Evolutionary conservation across 2,888 invertebrate genomes (phyloP), one percentile per base, ranked within the genome.

Genomic region (Mythimna ferrago): DNA sequence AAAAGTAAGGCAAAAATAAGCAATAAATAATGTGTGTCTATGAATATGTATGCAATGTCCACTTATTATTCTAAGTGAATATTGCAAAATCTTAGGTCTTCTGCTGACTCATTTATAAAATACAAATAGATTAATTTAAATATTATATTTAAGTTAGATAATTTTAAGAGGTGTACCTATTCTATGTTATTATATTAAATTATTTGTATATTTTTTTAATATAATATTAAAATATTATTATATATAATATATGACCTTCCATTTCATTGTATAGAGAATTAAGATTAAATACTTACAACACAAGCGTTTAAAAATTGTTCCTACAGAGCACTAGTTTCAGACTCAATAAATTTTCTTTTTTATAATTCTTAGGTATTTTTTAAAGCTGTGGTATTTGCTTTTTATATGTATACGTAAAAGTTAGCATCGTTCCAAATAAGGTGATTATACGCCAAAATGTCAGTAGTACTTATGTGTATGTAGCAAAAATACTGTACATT

Each of bases 401-500:
- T 48, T 69, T 38, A 48, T 60, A 66, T 62, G 11, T 68, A 62
- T 26, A 68, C 4, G 14, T 71, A 71, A 70, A 62, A 64, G 61
- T 38, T 79, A 73, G 54, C 44, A 35, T 76, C 60, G 77, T 85
- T 83, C 41, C 61, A 79, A 70, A 66, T 70, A 71, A 32, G 78
- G 79, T 78, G 76, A 78, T 73, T 81, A 63, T 78, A 83, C 80
- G 87, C 85, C 87, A 88, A 87, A 67, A 80, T 78, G 76, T 87
- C 72, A 67, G 77, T 87, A 87, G 87, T 68, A 79, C 67, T 66
- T 75, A 73, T 83, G 75, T 85, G 81, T 89, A 85, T 86, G 80
- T 85, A 86, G 86, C 75, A 72, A 32, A 80, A 83, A 80, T n/a
- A n/a, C 66, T 89, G 87, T 89, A 85, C 79, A 82, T 80, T 84